Conservation (phyloP, 2,888 invertebrate genomes). For the Arctia plantaginis region DNA sequence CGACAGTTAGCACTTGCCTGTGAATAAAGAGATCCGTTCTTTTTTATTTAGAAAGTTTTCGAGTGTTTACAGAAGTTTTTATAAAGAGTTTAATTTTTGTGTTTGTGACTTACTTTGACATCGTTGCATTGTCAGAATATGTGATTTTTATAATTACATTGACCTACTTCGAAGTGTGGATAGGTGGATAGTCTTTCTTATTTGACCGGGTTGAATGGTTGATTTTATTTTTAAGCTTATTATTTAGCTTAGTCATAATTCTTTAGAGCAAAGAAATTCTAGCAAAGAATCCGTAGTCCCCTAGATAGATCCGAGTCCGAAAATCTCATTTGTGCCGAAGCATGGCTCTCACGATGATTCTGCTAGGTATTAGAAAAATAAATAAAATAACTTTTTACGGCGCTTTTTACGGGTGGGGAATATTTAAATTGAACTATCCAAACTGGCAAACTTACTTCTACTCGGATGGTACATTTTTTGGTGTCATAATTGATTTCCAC, state of each 20-base stretch:
- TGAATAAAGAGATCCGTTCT: slow-evolving; percentile 45
- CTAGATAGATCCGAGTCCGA: too few relatives aligned
- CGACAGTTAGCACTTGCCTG: slow-evolving; percentile 38
- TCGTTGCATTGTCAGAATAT: neutral
- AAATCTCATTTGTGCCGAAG: too few relatives aligned
- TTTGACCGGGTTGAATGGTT: neutral
- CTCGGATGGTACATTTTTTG: too few relatives aligned
- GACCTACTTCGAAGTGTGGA: neutral
- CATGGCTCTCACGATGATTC: too few relatives aligned
- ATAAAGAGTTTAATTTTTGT: slow-evolving; percentile 21
- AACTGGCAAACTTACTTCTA: too few relatives aligned
- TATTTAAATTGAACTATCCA: too few relatives aligned
- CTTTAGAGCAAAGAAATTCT: too few relatives aligned
- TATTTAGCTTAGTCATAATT: neutral
- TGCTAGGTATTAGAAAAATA: too few relatives aligned
- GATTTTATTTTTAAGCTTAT: neutral
- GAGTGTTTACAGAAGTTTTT: slow-evolving; percentile 39
- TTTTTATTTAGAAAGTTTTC: slow-evolving; percentile 48
- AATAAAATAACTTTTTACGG: too few relatives aligned
- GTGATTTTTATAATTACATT: neutral
- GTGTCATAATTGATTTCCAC: too few relatives aligned
- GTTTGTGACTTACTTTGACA: neutral
- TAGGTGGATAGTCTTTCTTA: neutral
- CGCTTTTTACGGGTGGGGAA: too few relatives aligned
- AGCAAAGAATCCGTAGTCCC: too few relatives aligned